A percentile compares a stretch with the other conserved stretches of the same genome.
phyloP scores from a whole-genome alignment of 2,797 vertebrate genomes.

The Poeciliopsis paucimaculata region DNA sequence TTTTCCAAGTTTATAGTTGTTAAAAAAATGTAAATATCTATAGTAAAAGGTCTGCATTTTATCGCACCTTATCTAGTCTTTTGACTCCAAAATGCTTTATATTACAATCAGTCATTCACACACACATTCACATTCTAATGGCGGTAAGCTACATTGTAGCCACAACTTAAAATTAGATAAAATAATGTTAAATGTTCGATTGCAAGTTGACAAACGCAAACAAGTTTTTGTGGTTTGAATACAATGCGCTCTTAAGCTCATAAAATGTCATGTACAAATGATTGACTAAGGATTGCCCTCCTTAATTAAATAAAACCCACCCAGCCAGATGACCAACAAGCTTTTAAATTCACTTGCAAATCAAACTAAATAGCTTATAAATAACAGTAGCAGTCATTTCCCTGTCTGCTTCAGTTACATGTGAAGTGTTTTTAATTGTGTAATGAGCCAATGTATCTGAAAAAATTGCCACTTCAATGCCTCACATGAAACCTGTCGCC shows the following conservation, averaged over 20 bases:
- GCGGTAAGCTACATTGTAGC: background rate
- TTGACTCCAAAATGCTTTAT: background rate
- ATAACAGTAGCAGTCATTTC: constrained; percentile 80
- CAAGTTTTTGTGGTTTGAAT: background rate
- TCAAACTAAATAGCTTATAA: constrained; percentile 69
- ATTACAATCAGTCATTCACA: background rate
- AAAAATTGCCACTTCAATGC: constrained; percentile 83
- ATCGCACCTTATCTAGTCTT: background rate
- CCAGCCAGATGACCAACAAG: constrained; percentile 61
- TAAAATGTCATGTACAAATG: background rate
- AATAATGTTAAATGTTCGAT: background rate
- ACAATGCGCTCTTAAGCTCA: background rate
- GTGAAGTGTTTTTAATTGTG: constrained; percentile 80
- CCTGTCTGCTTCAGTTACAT: constrained; percentile 73
- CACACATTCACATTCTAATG: background rate
- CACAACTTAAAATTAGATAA: background rate
- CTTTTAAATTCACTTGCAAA: constrained; percentile 69
- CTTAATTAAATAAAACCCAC: constrained; percentile 55
- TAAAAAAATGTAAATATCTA: background rate
- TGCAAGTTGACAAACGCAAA: background rate
- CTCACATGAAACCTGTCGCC: constrained; percentile 73
- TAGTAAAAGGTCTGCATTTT: too few species aligned
- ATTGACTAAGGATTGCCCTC: constrained; percentile 27
- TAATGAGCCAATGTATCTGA: constrained; percentile 80
- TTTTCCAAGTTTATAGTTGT: background rate